Conservation (phyloP, 2,888 invertebrate species). For the Melanchra persicariae region DNA sequence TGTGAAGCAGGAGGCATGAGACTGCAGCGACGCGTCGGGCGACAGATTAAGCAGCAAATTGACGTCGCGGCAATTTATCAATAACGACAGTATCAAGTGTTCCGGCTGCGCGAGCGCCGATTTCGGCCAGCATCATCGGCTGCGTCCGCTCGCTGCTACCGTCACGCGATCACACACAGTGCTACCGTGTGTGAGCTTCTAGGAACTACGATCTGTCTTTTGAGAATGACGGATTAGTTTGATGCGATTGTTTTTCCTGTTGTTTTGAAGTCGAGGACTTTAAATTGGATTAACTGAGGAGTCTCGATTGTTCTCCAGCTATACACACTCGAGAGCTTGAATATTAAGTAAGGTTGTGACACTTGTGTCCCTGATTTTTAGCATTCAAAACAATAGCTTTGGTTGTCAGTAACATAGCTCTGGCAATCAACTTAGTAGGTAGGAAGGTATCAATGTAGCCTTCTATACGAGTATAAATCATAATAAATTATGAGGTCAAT, state of each 20-base stretch:
- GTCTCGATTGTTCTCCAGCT: background rate
- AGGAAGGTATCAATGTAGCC: background rate
- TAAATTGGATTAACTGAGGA: slow-evolving; percentile 1
- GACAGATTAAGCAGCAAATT: slow-evolving; percentile 79
- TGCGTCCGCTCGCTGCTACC: slow-evolving; percentile 63
- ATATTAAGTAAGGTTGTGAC: background rate
- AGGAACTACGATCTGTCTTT: slow-evolving; percentile 20
- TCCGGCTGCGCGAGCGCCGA: slow-evolving; percentile 82
- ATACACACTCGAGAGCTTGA: background rate
- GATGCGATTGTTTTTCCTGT: slow-evolving; percentile 36
- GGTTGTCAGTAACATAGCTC: background rate
- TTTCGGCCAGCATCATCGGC: slow-evolving; percentile 80
- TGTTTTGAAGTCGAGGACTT: slow-evolving; percentile 23
- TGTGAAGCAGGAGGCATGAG: slow-evolving; percentile 52
- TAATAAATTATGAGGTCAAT: slow-evolving; percentile 4
- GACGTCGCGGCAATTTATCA: slow-evolving; percentile 88
- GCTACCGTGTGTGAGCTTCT: slow-evolving; percentile 33
- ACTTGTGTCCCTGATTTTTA: background rate
- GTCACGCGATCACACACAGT: slow-evolving; percentile 62
- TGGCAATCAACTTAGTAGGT: background rate
- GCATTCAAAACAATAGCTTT: background rate
- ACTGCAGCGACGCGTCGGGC: slow-evolving; percentile 72
- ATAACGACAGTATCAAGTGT: slow-evolving; percentile 89
- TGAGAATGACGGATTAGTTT: slow-evolving; percentile 29
- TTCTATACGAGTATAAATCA: slow-evolving; percentile 17